Percentiles rank a stretch among this genome's conserved stretches.
Conservation (phyloP, 2,888 invertebrate species). For the Amphipyra tragopoginis region DNA sequence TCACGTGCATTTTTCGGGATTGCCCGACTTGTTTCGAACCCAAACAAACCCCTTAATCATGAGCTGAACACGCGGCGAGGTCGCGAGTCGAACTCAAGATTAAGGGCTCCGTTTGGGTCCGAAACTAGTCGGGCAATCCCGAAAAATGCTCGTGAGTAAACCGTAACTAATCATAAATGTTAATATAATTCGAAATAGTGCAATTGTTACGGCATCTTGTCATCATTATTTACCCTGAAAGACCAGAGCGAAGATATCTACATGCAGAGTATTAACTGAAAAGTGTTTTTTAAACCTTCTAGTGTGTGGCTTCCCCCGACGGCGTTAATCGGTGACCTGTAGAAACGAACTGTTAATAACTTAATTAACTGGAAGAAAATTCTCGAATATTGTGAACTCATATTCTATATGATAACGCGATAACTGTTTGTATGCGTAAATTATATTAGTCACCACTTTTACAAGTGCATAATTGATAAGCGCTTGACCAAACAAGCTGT, state of each 20-base stretch:
- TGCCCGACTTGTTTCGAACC: too few species aligned
- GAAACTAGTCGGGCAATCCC: too few species aligned
- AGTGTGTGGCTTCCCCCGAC: conserved; percentile 23
- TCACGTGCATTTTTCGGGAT: too few species aligned
- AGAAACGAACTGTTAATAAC: conserved; percentile 30
- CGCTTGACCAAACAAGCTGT: conserved; percentile 12
- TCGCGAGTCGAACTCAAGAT: too few species aligned
- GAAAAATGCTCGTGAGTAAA: too few species aligned
- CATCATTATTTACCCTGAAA: too few species aligned
- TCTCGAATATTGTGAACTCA: background rate
- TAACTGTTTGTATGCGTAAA: conserved; percentile 1
- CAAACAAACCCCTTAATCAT: too few species aligned
- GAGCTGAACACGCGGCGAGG: too few species aligned
- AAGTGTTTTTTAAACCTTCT: background rate
- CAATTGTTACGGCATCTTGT: too few species aligned
- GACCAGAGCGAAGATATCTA: background rate
- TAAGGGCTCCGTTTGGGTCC: too few species aligned
- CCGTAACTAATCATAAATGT: too few species aligned
- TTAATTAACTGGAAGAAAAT: conserved; percentile 28
- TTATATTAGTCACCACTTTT: background rate
- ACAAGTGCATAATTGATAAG: conserved; percentile 24
- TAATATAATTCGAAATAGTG: too few species aligned
- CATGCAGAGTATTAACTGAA: background rate
- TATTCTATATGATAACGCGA: background rate
- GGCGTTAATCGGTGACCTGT: conserved; percentile 37